A percentile compares a stretch with the other conserved stretches of the same genome.
Conservation (phyloP, 2,888 invertebrate species). For the Rotaria socialis region DNA sequence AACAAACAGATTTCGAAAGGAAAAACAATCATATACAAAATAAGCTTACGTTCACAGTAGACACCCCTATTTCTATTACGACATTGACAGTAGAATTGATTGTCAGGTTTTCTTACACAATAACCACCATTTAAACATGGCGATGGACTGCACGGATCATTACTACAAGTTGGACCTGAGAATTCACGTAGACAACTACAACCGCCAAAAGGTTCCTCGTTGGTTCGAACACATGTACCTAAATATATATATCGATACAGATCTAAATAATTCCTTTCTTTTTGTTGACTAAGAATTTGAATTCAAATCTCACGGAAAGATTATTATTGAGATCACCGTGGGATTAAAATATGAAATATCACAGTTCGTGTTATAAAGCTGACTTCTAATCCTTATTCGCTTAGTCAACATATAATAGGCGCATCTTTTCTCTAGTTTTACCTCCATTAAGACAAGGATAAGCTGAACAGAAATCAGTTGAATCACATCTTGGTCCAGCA, state of each 20-base stretch:
- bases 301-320: too few species aligned
- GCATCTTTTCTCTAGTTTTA: background rate
- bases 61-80: conserved; percentile 20
- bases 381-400: too few species aligned
- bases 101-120: conserved; percentile 7
- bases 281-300: too few species aligned
- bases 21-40: background rate
- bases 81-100: conserved; percentile 38
- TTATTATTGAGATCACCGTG: too few species aligned
- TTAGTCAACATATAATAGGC: too few species aligned
- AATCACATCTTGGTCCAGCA: conserved; percentile 33
- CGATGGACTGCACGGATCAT: conserved; percentile 5
- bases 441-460: conserved; percentile 35
- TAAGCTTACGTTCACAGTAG: conserved; percentile 31
- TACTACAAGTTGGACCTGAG: conserved; percentile 22
- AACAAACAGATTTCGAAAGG: too few species aligned
- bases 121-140: background rate
- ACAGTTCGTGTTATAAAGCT: too few species aligned
- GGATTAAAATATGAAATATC: background rate
- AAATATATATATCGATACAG: too few species aligned
- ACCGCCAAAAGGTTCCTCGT: conserved; percentile 35
- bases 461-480: background rate
- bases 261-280: too few species aligned
- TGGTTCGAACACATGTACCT: conserved; percentile 20
- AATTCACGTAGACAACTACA: conserved; percentile 16